Percentiles rank a stretch among this genome's conserved stretches.
Conservation (phyloP, 2,888 invertebrate genomes). For the Cheilosia variabilis region DNA sequence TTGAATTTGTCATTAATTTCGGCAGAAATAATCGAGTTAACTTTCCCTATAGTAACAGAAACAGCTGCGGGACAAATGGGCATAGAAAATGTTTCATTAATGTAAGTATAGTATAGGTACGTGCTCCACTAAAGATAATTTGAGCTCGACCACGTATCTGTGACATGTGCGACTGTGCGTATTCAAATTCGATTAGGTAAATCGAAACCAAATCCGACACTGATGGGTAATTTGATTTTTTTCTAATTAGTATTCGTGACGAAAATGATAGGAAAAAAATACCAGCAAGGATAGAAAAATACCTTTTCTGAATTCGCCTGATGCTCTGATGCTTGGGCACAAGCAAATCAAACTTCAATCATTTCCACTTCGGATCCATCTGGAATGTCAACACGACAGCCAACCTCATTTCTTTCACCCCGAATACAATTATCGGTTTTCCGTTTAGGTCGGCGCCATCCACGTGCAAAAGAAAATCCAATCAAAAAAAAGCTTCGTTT, state of each 20-base stretch:
- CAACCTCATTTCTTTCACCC: neutral
- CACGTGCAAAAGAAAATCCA: slow-evolving; percentile 11
- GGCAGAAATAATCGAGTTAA: too few relatives aligned
- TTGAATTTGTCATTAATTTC: too few relatives aligned
- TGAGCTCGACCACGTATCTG: too few relatives aligned
- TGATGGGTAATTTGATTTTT: neutral
- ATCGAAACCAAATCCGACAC: too few relatives aligned
- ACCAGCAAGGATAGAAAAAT: too few relatives aligned
- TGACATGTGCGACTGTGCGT: too few relatives aligned
- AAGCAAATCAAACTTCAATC: slow-evolving; percentile 60
- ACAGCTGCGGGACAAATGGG: too few relatives aligned
- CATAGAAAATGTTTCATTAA: neutral
- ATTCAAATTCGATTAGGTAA: slow-evolving; percentile 1
- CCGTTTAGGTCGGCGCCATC: slow-evolving; percentile 2
- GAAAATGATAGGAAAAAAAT: neutral
- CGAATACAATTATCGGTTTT: slow-evolving; percentile 38
- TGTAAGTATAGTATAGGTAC: neutral
- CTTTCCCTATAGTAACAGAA: too few relatives aligned
- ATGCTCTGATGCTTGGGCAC: too few relatives aligned
- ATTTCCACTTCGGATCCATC: slow-evolving; percentile 49
- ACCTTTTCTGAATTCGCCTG: slow-evolving; percentile 17
- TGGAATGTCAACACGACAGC: slow-evolving; percentile 37
- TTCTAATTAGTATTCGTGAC: slow-evolving; percentile 35
- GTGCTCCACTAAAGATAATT: too few relatives aligned
- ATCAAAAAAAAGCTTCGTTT: too few relatives aligned